Evolutionary conservation across 2,797 vertebrate genomes (phyloP).

Genomic region (Myotis vivesi): DNA sequence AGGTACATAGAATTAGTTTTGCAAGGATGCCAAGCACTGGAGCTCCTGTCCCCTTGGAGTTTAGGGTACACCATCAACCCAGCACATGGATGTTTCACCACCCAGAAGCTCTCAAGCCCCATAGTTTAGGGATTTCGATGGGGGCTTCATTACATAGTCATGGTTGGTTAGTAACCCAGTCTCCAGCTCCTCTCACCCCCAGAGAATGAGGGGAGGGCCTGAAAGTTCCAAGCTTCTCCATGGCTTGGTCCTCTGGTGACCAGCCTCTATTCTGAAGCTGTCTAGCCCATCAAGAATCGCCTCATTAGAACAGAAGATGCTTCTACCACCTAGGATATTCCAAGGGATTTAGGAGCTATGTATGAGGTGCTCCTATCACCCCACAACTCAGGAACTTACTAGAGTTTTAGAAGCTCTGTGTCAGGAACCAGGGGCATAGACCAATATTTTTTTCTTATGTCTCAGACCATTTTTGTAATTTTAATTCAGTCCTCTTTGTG

Average conservation of each 20-base stretch:
- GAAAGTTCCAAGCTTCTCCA: background rate
- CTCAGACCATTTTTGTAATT: constrained; percentile 32
- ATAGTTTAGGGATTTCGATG: background rate
- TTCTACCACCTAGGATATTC: background rate
- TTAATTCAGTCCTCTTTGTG: constrained; percentile 36
- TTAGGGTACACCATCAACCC: background rate
- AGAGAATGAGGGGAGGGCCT: background rate
- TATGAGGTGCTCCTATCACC: background rate
- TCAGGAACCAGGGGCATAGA: background rate
- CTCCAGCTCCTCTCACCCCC: background rate
- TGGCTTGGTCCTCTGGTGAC: background rate
- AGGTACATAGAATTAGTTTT: background rate
- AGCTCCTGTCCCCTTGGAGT: background rate
- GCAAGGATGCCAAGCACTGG: background rate
- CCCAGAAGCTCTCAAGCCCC: background rate
- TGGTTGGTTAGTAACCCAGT: background rate
- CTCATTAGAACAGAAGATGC: background rate
- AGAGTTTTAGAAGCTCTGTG: background rate
- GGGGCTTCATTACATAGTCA: background rate
- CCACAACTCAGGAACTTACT: background rate
- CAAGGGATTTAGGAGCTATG: background rate
- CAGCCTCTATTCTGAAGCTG: background rate
- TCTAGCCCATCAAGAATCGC: background rate
- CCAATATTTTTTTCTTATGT: background rate
- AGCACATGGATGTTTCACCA: background rate